phyloP scores from a whole-genome alignment of 2,797 vertebrate species.

The Tangara arthus region DNA sequence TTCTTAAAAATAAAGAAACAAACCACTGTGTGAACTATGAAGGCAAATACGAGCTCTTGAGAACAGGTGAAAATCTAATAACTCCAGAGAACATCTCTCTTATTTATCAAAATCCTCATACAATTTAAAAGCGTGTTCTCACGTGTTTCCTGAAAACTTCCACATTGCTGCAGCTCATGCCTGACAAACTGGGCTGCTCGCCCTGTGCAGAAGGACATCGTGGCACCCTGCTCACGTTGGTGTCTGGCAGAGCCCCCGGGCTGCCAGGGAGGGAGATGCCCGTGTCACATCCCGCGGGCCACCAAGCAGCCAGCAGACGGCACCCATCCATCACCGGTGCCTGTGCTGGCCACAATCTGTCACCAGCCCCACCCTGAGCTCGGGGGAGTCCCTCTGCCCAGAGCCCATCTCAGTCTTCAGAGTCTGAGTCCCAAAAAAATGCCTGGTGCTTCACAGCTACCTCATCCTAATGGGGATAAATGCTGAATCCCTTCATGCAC shows the following conservation, averaged over 20 bases:
- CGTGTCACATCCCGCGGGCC: background rate
- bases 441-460: background rate
- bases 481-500: background rate
- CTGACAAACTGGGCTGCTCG: background rate
- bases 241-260: accelerated
- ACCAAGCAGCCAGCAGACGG: conserved; percentile 6
- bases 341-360: background rate
- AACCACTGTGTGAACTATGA: background rate
- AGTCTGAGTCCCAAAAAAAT: background rate
- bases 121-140: background rate
- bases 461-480: background rate
- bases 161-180: accelerated
- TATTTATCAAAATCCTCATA: background rate
- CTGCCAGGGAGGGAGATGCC: background rate
- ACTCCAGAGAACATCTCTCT: background rate
- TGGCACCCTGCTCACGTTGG: background rate
- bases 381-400: background rate
- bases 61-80: background rate
- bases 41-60: background rate
- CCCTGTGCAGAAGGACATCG: accelerated
- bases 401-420: background rate
- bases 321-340: background rate
- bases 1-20: background rate
- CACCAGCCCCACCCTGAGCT: background rate
- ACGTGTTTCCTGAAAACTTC: background rate